Evolutionary conservation across 92 coral and sea anemone genomes (phyloP).

Genomic region (Parazoanthus atlanticus): DNA sequence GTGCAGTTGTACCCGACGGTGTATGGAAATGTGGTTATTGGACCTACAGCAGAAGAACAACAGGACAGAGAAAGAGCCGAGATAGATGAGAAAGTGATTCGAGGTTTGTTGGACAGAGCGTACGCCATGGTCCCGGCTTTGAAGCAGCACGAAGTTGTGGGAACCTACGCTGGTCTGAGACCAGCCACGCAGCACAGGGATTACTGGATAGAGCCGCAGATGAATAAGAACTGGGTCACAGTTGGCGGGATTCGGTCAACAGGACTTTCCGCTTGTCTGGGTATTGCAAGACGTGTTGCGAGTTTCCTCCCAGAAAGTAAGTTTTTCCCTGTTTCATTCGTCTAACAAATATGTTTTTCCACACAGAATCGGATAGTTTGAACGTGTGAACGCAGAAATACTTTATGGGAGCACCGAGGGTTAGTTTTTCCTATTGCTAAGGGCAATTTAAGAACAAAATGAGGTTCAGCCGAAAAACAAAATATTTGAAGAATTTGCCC

Average conservation of each 20-base stretch:
- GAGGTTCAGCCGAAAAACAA: too few relatives aligned
- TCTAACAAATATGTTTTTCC: too few relatives aligned
- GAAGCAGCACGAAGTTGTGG: slow-evolving; percentile 60
- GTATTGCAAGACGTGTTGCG: slow-evolving; percentile 75
- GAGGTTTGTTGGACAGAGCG: slow-evolving; percentile 53
- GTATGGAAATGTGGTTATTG: slow-evolving; percentile 75
- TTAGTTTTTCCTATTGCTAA: too few relatives aligned
- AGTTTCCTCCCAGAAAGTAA: slow-evolving; percentile 46
- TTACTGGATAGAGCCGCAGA: slow-evolving; percentile 67
- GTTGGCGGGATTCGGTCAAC: slow-evolving; percentile 89
- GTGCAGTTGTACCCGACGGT: slow-evolving; percentile 69
- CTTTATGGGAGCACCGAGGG: too few relatives aligned
- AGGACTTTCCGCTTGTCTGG: slow-evolving; percentile 81
- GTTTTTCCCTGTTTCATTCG: not conserved
- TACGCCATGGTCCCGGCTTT: slow-evolving; percentile 56
- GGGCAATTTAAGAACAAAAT: too few relatives aligned
- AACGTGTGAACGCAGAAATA: too few relatives aligned
- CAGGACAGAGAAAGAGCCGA: slow-evolving; percentile 61
- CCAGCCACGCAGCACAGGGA: slow-evolving; percentile 85
- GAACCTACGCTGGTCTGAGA: slow-evolving; percentile 79
- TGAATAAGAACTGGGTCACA: slow-evolving; percentile 63
- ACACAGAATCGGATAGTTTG: too few relatives aligned
- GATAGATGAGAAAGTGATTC: slow-evolving; percentile 57
- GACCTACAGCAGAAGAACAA: slow-evolving; percentile 88
- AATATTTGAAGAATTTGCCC: too few relatives aligned